Base-by-base conservation (phyloP, 2,888 invertebrate species). In the Calliopum simillimum region DNA sequence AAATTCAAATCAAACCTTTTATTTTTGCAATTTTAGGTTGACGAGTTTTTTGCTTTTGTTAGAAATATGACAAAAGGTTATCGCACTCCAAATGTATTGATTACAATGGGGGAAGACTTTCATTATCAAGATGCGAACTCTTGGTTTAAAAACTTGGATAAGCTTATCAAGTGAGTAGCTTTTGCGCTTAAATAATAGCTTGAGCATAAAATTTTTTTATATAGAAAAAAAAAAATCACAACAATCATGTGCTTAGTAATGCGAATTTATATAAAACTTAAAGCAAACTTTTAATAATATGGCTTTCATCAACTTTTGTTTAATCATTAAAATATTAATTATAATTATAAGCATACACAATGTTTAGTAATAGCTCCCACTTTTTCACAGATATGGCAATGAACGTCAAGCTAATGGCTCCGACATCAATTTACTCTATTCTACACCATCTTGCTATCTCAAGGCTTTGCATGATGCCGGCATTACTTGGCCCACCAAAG, bases 31-130 rank as follows among this genome's bases (percentile, higher is more conserved):
- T 14, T 77, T 62, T 85, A 91, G 91, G 88, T 91, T 23, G 81
- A 87, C 61, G 82, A 86, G 23, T 92, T 93, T 80, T 79, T 92
- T 69, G 82, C 83, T 0, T 89, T 89, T 76, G 85, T 89, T 23
- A 79, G 85, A 68, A 87, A 87, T 23, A 90, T 91, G 85, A 86
- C 90, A 0, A 76, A 82, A 21, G 84, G 80, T 0, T 93, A 91
- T 82, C 79, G 81, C 68, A 92, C 94, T 0, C 91, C 91, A 76
- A 93, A 97, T 82, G 88, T 96, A n/a, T 89, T 96, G 79, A 88
- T 97, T 70, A 94, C 97, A 0, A 97, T 97, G 96, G 97, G 97
- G 0, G 93, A 94, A 74, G 97, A 97, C 85, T 97, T 97, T 83
- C 90, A 93, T 75, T 97, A 94, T 82, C 92, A 94, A 84, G 88